phyloP scores from a whole-genome alignment of 92 coral and sea anemone species.

The Umimayanthus chanpuru region DNA sequence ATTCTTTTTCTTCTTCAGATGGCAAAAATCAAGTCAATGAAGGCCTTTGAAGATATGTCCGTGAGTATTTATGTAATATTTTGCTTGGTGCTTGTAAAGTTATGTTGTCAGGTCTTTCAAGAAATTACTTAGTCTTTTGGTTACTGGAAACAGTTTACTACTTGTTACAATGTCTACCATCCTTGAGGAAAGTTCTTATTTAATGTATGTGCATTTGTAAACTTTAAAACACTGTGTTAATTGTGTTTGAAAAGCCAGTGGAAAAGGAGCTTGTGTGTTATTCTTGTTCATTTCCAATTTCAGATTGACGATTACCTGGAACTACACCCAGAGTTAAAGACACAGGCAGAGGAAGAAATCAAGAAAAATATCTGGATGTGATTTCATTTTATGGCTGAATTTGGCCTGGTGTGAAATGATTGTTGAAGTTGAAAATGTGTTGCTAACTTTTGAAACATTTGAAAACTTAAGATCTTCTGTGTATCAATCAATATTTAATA shows the following conservation, averaged over 20 bases:
- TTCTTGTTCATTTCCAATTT: not conserved
- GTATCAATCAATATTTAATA: not conserved
- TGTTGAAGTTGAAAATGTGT: not conserved
- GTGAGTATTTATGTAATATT: constrained; percentile 58
- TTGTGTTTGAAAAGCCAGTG: not conserved
- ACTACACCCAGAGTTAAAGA: constrained; percentile 78
- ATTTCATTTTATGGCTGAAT: not conserved
- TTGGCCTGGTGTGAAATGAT: not conserved
- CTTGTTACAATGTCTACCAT: too few species aligned
- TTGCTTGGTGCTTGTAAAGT: not conserved
- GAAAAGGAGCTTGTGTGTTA: too few species aligned
- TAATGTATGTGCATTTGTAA: not conserved
- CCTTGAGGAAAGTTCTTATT: too few species aligned
- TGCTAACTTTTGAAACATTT: not conserved
- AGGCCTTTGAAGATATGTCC: constrained; percentile 96
- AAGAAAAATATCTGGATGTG: constrained; percentile 79
- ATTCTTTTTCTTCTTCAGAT: constrained; percentile 54
- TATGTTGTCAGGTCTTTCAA: not conserved
- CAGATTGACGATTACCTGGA: constrained; percentile 91
- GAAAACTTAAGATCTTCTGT: constrained; percentile 2
- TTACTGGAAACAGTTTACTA: too few species aligned
- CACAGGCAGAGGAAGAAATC: constrained; percentile 82
- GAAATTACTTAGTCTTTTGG: not conserved
- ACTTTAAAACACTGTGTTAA: too few species aligned
- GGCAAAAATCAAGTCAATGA: constrained; percentile 76